These are phyloP conservation scores for Microtus pennsylvanicus DNA, from an alignment of 2,113 vertebrate species.

Conservation along the genomic window DNA sequence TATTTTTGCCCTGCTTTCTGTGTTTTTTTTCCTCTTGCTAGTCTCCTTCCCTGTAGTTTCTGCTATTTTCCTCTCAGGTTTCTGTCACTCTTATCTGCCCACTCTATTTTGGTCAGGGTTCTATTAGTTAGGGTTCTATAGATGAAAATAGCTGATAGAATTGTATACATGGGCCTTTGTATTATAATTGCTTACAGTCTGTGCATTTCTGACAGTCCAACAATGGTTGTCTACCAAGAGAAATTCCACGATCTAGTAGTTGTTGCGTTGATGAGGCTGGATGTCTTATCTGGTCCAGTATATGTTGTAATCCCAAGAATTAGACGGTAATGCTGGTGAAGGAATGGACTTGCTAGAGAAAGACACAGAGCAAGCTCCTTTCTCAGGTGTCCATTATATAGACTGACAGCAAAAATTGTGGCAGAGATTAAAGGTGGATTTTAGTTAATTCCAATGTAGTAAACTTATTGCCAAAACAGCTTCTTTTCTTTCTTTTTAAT, in stretches of 20 bases:
- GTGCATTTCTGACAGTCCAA: background rate
- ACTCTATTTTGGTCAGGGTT: background rate
- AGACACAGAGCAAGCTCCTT: background rate
- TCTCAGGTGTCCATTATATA: background rate
- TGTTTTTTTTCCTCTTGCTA: background rate
- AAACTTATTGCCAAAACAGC: background rate
- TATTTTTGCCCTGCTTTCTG: too few species aligned
- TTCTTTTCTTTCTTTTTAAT: background rate
- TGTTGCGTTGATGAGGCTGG: rapidly evolving
- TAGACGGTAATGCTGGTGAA: background rate
- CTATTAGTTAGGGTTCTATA: background rate
- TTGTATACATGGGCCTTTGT: background rate
- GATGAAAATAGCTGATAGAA: background rate
- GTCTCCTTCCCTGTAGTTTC: background rate
- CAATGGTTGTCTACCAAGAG: background rate
- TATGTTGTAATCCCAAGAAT: too few species aligned
- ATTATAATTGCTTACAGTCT: background rate
- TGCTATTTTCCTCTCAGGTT: background rate
- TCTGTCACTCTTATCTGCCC: background rate
- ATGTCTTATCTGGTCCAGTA: background rate
- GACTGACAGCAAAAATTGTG: background rate
- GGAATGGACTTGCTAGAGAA: background rate
- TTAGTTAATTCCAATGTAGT: background rate
- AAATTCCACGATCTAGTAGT: background rate
- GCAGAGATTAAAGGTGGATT: background rate